These are phyloP conservation scores for Bos javanicus DNA, from an alignment of 2,113 vertebrate species.

Conservation along the genomic window DNA sequence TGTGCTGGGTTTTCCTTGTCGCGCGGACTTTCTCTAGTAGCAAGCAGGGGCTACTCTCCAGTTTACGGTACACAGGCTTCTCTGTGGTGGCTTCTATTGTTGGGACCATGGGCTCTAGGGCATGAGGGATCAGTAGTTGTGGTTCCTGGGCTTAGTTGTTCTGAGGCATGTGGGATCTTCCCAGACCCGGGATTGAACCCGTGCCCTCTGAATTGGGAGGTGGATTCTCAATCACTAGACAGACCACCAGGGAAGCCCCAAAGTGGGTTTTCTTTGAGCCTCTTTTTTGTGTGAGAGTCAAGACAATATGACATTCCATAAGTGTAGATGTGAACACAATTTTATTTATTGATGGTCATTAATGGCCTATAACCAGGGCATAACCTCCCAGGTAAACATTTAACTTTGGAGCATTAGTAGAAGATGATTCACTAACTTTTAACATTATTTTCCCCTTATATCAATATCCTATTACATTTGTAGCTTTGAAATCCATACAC, in stretches of 20 bases:
- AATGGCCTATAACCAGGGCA: background rate
- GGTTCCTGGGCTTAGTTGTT: background rate
- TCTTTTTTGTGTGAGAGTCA: background rate
- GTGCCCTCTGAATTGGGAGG: background rate
- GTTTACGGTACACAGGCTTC: background rate
- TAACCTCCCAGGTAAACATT: conserved; percentile 37
- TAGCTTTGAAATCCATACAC: background rate
- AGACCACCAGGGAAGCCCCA: background rate
- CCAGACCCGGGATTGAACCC: background rate
- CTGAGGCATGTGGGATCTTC: background rate
- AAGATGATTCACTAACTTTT: conserved; percentile 15
- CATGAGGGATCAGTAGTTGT: background rate
- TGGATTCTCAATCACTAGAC: background rate
- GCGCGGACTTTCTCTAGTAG: background rate
- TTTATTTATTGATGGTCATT: conserved; percentile 38
- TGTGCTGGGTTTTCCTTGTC: background rate
- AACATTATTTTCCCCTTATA: background rate
- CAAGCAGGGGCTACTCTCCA: background rate
- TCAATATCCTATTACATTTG: background rate
- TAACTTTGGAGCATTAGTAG: conserved; percentile 41
- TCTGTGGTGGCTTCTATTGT: background rate
- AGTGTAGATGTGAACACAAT: background rate
- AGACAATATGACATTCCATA: background rate
- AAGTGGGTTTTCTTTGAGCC: background rate
- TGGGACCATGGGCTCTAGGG: background rate